These are phyloP conservation scores for Motacilla alba DNA, from an alignment of 2,113 vertebrate species.

Conservation along the genomic window DNA sequence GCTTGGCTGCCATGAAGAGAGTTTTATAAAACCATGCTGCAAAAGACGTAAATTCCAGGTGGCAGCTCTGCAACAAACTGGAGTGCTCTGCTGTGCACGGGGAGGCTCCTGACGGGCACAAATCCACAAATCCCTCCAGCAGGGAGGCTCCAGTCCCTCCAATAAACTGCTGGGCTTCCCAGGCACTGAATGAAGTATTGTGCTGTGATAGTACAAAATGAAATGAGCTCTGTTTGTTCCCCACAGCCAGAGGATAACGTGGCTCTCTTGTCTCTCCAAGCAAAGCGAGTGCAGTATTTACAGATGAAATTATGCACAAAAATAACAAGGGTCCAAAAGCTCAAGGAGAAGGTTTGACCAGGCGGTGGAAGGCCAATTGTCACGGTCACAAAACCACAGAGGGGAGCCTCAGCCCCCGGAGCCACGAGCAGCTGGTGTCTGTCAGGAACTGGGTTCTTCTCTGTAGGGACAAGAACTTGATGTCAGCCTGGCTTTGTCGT, in stretches of 20 bases:
- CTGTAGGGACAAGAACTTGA: fast-evolving
- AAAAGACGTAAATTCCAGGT: background rate
- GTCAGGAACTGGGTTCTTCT: background rate
- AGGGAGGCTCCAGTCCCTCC: background rate
- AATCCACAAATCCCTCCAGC: no score
- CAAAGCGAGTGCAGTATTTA: background rate
- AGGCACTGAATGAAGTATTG: background rate
- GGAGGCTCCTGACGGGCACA: background rate
- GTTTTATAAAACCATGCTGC: background rate
- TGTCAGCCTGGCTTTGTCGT: background rate
- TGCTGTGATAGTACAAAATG: background rate
- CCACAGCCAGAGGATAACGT: background rate
- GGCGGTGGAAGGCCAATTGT: background rate
- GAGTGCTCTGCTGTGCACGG: background rate
- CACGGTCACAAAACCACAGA: fast-evolving
- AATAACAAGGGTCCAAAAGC: background rate
- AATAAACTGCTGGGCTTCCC: background rate
- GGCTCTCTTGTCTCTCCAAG: background rate
- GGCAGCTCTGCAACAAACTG: background rate
- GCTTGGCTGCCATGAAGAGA: background rate
- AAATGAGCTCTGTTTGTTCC: background rate
- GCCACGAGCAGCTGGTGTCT: background rate
- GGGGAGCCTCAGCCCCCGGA: background rate
- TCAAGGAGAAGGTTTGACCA: background rate
- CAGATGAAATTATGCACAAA: background rate